Base-by-base conservation (phyloP, 2,888 invertebrate species). In the Gymnoscelis rufifasciata region DNA sequence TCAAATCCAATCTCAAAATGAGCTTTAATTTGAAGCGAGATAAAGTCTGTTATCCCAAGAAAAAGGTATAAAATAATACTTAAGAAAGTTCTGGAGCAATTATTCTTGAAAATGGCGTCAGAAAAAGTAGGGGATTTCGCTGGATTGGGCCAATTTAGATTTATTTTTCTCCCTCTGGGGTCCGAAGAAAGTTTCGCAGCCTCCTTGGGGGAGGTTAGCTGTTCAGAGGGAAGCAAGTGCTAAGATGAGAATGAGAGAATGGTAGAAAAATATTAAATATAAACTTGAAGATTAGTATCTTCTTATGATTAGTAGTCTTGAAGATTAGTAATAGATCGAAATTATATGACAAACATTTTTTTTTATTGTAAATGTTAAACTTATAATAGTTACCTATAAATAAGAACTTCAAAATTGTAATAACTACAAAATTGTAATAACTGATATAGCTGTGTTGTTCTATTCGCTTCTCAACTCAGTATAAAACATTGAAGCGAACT, bases 111-210 rank as follows among this genome's bases (percentile, higher is more conserved):
- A 81, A 82, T 78, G 82, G 79, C 74, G 77, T 69, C 68, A 84
- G 81, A 87, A 87, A 86, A 87, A 83, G 72, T 80, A 72, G 79
- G 82, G 83, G 83, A 77, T 80, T 79, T 77, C 72, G 77, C 78
- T 80, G 83, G 83, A 83, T 84, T 82, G 81, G 73, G 70, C 81
- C 84, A 82, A 86, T 84, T 86, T 83, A 80, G 83, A 84, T 86
- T 84, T 87, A 86, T 86, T 84, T 87, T 86, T 83, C 82, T 77
- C 84, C 83, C 86, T 71, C 58, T 64, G 72, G 74, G 68, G 66
- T 65, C 65, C 62, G 57, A 59, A 52, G 62, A 69, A 81, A 83
- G 78, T 80, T 83, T 74, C 71, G 75, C 74, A 75, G 59, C 80
- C 76, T 74, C 77, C 78, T 3, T 74, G 54, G 51, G 51, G 68